Evolutionary conservation across 1,140 invertebrate species (phyloP).

Genomic region (Macrobrachium nipponense): DNA sequence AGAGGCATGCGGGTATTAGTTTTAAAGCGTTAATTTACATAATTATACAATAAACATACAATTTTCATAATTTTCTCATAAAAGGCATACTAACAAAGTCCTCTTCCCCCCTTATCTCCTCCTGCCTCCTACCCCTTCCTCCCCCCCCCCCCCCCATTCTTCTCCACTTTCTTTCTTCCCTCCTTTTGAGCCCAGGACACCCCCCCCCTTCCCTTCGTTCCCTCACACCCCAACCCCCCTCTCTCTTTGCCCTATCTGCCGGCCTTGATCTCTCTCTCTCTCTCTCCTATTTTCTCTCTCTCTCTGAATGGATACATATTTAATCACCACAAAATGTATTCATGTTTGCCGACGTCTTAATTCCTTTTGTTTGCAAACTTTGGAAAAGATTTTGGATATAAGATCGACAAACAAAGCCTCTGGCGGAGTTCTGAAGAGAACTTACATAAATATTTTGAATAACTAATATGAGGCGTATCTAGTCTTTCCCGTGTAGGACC

Average conservation of each 20-base stretch:
- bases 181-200: not conserved
- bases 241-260: not conserved
- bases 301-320: conserved; percentile 16
- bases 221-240: not conserved
- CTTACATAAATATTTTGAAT: conserved; percentile 43
- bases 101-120: conserved; percentile 5
- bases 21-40: conserved; percentile 26
- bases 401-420: conserved; percentile 21
- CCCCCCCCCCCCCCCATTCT: not conserved
- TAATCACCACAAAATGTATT: conserved; percentile 31
- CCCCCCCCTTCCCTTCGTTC: not conserved
- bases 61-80: conserved; percentile 46
- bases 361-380: conserved; percentile 41
- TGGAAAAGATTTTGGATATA: conserved; percentile 41
- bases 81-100: conserved; percentile 1
- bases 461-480: conserved; percentile 26
- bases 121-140: not conserved
- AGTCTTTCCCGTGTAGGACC: not conserved
- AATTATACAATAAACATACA: conserved; percentile 43
- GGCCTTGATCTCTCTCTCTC: not conserved
- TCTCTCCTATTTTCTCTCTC: conserved; percentile 5
- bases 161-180: not conserved
- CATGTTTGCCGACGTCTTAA: conserved; percentile 31
- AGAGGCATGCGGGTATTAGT: conserved; percentile 18
- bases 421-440: conserved; percentile 27